Percentiles rank a stretch among this genome's conserved stretches.
Evolutionary conservation across 2,113 vertebrate species (phyloP).

Genomic region (Acinonyx jubatus): DNA sequence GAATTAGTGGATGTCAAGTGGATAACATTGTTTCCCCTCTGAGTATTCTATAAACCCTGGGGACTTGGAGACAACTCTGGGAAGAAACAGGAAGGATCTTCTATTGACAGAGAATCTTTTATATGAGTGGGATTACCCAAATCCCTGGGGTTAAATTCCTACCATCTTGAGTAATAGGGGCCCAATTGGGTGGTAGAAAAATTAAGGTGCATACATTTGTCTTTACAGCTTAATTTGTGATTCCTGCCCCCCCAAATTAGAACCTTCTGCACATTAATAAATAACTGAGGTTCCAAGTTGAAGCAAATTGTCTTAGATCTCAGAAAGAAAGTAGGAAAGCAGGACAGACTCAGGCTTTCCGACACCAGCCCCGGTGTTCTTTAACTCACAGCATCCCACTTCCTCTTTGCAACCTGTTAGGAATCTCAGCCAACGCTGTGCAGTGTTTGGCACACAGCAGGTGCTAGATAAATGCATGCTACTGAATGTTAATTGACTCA

Average conservation of each 20-base stretch:
- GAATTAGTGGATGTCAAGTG: background rate
- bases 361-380: background rate
- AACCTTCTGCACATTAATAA: background rate
- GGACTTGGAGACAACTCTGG: background rate
- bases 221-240: background rate
- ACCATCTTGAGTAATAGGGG: background rate
- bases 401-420: background rate
- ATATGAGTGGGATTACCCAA: background rate
- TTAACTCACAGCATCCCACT: background rate
- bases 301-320: background rate
- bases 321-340: background rate
- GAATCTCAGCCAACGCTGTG: background rate
- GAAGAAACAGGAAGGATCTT: background rate
- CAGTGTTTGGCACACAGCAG: constrained; percentile 24
- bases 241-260: background rate
- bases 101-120: background rate
- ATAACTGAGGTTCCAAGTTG: background rate
- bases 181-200: background rate
- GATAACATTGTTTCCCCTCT: background rate
- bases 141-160: background rate
- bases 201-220: background rate
- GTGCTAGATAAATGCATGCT: constrained; percentile 36
- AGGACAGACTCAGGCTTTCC: background rate
- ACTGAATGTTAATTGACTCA: constrained; percentile 54
- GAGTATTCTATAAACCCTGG: background rate